Conservation (phyloP, 2,113 vertebrate genomes). For the Coreoperca whiteheadi region DNA sequence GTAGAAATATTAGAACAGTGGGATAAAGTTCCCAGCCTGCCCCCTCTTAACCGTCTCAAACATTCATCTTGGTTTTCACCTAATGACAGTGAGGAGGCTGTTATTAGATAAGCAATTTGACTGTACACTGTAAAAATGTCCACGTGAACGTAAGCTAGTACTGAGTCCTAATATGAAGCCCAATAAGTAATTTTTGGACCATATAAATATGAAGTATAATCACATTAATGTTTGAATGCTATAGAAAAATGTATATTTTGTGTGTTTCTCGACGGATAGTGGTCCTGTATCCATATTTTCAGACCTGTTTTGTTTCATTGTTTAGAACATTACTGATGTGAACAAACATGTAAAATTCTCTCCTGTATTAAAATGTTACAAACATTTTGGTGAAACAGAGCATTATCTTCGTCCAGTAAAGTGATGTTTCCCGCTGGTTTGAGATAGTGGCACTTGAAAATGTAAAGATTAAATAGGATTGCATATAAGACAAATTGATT, state of each 20-base stretch:
- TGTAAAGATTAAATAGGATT: not conserved
- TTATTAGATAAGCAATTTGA: slow-evolving; percentile 38
- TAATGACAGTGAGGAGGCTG: slow-evolving; percentile 46
- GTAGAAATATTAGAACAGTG: slow-evolving; percentile 59
- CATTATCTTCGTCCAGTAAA: not conserved
- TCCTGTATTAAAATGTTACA: not conserved
- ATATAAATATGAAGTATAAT: not conserved
- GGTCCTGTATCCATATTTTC: not conserved
- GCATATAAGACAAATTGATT: not conserved
- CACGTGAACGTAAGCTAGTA: not conserved
- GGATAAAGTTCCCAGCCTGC: slow-evolving; percentile 40
- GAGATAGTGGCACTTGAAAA: not conserved
- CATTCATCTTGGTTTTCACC: slow-evolving; percentile 30
- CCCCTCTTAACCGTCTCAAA: slow-evolving; percentile 25
- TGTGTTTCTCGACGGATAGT: not conserved
- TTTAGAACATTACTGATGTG: not conserved
- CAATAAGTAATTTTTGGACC: not conserved
- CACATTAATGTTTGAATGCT: not conserved
- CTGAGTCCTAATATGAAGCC: not conserved
- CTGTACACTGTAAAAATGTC: slow-evolving; percentile 27
- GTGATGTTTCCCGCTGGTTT: not conserved
- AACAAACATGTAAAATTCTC: not conserved
- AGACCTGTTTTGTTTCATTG: not conserved
- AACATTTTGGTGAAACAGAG: too few species aligned
- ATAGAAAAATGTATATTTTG: not conserved